Conservation (phyloP, 2,888 invertebrate species). For the Drosophila gaucha region DNA sequence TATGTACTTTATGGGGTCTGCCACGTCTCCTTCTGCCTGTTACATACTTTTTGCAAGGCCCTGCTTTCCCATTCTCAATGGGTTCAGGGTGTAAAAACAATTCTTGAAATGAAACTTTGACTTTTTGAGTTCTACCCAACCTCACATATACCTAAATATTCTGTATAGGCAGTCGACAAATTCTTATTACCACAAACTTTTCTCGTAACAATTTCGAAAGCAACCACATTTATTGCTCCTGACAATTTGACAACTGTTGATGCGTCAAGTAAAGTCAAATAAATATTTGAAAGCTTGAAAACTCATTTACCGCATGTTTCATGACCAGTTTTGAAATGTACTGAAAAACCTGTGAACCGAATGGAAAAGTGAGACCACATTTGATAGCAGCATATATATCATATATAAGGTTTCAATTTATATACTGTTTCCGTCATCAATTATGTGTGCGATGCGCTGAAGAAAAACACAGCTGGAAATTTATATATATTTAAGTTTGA, state of each 20-base stretch:
- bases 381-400: too few species aligned
- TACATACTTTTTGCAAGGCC: too few species aligned
- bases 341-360: not conserved
- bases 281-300: constrained; percentile 1
- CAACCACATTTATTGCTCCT: not conserved
- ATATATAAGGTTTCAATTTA: constrained; percentile 21
- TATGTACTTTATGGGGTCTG: too few species aligned
- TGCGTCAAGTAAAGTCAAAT: not conserved
- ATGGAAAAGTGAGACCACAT: too few species aligned
- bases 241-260: constrained; percentile 1
- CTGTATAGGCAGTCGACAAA: not conserved
- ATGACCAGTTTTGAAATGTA: too few species aligned
- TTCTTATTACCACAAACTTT: not conserved
- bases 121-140: not conserved
- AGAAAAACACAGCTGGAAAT: constrained; percentile 29
- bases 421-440: constrained; percentile 43
- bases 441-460: constrained; percentile 32
- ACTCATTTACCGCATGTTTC: too few species aligned
- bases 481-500: constrained; percentile 31
- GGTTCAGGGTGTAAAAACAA: too few species aligned
- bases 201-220: not conserved
- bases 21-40: too few species aligned
- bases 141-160: not conserved
- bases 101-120: too few species aligned
- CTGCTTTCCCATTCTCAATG: too few species aligned